Evolutionary conservation across 2,113 vertebrate species (phyloP).

Genomic region (Indicator maculatus): DNA sequence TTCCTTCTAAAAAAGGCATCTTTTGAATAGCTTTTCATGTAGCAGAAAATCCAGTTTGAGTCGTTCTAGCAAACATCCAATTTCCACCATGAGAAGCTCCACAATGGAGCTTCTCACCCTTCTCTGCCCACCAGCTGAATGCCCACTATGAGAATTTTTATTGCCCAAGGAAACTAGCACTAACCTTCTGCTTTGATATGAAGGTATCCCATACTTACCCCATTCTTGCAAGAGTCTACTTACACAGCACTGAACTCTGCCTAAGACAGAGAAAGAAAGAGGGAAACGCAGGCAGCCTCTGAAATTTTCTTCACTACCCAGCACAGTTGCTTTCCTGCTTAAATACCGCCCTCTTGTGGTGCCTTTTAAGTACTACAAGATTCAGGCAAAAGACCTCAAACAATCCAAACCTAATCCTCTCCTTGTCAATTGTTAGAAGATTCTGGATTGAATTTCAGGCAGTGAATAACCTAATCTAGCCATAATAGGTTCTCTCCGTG

Average conservation of each 20-base stretch:
- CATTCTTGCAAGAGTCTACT: neutral
- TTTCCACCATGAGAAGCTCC: neutral
- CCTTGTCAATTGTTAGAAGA: neutral
- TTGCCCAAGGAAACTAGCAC: neutral
- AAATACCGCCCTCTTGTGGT: slow-evolving; percentile 11
- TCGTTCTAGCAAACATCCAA: neutral
- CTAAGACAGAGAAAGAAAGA: neutral
- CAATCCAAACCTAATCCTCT: neutral
- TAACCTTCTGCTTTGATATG: neutral
- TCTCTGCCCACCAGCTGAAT: neutral
- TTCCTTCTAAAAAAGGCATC: neutral
- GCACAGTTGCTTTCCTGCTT: neutral
- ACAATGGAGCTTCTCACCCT: neutral
- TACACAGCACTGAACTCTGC: neutral
- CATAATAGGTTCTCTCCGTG: neutral
- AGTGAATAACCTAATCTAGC: neutral
- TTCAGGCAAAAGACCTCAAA: neutral
- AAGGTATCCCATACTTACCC: neutral
- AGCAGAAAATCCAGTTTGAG: neutral
- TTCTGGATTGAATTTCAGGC: neutral
- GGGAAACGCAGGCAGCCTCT: neutral
- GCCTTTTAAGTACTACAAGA: neutral
- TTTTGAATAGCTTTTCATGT: neutral
- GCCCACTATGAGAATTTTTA: neutral
- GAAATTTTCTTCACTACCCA: neutral